Base-by-base conservation (phyloP, 2,888 invertebrate genomes). In the Erebia ligea region DNA sequence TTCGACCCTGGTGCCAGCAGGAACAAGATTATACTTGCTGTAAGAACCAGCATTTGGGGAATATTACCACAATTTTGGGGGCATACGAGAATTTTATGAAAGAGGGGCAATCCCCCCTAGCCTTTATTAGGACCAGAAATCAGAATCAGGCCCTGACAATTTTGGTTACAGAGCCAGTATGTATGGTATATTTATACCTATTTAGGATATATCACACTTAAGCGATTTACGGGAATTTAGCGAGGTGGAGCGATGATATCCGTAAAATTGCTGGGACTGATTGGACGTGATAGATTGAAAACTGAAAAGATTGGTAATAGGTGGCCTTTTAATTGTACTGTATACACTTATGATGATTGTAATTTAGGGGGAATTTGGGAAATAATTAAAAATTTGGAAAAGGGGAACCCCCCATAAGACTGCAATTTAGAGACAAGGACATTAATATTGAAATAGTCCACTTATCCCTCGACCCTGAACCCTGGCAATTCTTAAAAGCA, bases 1-100 rank as follows among this genome's bases (percentile, higher is more conserved):
- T 15, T 62, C 42, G 6, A 19, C 45, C 61, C 61, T 42, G 42
- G 19, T 5, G 45, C n/a, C 58, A 59, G 42, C 61, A 61, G 19
- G 10, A 42, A 17, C 5, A 61, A 42, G 3, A 45, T 10, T 1
- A 61, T 1, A 10, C 61, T 45, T 11, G 59, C 42, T 3, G 13
- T 13, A 11, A 11, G 13, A 4, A 56, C 21, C 56, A 11, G 11
- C 56, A 56, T 56, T 56, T 19, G 8, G n/a, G n/a, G 6, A n/a
- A 19, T 10, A 0, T 17, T 9, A 19, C 52, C 52, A 2, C 17
- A 52, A 52, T 52, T 52, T 19, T 42, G n/a, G 17, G 52, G 17
- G 9, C 52, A 52, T 17, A 52, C 17, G 52, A 52, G 10, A 52
- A 52, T 52, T 52, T 17, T 17, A 9, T 9, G n/a, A 50, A 50